Conservation (phyloP, 2,888 invertebrate species). For the Rapana venosa region DNA sequence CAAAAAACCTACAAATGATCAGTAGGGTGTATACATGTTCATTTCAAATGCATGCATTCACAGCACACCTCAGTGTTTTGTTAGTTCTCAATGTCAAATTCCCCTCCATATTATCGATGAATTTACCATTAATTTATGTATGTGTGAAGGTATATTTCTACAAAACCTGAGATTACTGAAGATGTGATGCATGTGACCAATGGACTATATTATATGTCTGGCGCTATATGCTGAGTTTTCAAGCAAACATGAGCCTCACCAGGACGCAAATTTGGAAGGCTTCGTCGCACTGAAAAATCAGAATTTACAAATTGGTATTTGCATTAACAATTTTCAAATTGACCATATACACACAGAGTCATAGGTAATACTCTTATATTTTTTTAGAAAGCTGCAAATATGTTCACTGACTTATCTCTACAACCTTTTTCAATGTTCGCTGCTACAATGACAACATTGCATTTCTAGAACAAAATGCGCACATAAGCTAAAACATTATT, state of each 20-base stretch:
- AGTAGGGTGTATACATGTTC: background rate
- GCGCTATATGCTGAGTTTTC: conserved; percentile 17
- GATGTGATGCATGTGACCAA: background rate
- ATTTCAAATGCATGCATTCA: background rate
- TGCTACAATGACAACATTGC: background rate
- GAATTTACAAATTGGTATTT: background rate
- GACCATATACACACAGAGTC: too few relatives aligned
- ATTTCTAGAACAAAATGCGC: background rate
- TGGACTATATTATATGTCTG: background rate
- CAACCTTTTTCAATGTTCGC: background rate
- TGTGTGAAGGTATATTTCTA: background rate
- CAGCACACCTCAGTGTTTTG: background rate
- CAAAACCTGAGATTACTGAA: background rate
- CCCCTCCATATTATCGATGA: background rate
- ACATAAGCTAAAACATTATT: background rate
- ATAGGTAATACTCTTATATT: too few relatives aligned
- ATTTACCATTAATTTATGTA: background rate
- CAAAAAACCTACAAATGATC: too few relatives aligned
- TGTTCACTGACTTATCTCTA: too few relatives aligned
- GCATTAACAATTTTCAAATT: background rate
- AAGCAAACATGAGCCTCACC: conserved; percentile 30
- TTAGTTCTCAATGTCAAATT: background rate
- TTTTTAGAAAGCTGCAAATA: too few relatives aligned
- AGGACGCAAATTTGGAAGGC: conserved; percentile 28
- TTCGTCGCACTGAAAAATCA: conserved; percentile 30